phyloP scores from a whole-genome alignment of 2,797 vertebrate genomes.

The Delichon dasypus region DNA sequence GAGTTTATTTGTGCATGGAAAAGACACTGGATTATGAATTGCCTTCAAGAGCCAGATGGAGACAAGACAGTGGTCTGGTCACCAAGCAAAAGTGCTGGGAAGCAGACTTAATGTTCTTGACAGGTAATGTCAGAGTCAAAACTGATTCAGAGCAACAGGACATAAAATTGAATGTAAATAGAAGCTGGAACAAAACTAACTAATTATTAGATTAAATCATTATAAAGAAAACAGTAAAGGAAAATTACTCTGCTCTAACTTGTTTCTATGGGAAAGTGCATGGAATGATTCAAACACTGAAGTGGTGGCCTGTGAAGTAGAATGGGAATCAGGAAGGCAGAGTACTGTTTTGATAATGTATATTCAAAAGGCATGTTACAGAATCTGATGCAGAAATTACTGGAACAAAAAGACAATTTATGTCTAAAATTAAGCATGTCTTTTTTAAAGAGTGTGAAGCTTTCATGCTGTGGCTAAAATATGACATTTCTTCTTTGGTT shows the following conservation, averaged over 20 bases:
- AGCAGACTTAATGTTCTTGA: not conserved
- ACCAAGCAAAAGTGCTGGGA: not conserved
- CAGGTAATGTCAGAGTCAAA: not conserved
- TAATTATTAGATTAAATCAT: not conserved
- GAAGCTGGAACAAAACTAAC: not conserved
- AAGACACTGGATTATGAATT: not conserved
- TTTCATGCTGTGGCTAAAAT: not conserved
- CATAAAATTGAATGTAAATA: not conserved
- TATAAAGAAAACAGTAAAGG: not conserved
- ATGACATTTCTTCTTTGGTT: not conserved
- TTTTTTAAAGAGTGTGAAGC: not conserved
- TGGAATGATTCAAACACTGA: not conserved
- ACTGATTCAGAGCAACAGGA: not conserved
- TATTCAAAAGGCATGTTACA: not conserved
- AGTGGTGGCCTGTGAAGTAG: not conserved
- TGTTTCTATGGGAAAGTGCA: not conserved
- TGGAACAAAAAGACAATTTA: not conserved
- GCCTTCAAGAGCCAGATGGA: not conserved
- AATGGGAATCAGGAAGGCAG: not conserved
- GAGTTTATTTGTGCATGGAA: not conserved
- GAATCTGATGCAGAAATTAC: not conserved
- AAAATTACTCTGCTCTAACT: not conserved
- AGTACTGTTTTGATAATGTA: not conserved
- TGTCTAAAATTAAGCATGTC: not conserved
- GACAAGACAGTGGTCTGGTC: not conserved